Conservation (phyloP, 30 jellyfish, hydroid and myxozoan species). For the Sanderia malayensis region DNA sequence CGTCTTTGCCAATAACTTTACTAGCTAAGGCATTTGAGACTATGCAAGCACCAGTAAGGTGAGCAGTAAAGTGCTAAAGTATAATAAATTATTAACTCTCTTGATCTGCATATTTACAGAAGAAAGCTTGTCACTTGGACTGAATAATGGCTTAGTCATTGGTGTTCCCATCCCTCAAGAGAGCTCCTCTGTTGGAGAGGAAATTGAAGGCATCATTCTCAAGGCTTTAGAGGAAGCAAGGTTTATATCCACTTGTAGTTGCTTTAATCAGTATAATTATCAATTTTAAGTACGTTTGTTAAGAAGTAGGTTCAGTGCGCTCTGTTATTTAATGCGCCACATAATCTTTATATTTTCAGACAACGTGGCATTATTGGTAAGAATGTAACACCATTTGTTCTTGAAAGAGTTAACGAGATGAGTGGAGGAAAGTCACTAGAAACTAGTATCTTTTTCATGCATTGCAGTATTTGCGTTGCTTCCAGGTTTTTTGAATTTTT, state of each 20-base stretch:
- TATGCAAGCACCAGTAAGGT: too few relatives aligned
- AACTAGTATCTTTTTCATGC: slow-evolving; percentile 87
- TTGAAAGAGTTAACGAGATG: slow-evolving; percentile 53
- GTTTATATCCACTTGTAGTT: slow-evolving; percentile 5
- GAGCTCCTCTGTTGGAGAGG: slow-evolving; percentile 41
- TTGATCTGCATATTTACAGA: slow-evolving; percentile 38
- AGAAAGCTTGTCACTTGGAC: slow-evolving; percentile 34
- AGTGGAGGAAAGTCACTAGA: slow-evolving; percentile 71
- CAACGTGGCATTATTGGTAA: slow-evolving; percentile 51
- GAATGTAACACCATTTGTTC: slow-evolving; percentile 79
- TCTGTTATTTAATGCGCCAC: neutral
- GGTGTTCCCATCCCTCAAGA: slow-evolving; percentile 94
- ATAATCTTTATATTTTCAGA: slow-evolving; percentile 16
- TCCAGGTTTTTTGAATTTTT: too few relatives aligned
- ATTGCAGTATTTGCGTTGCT: too few relatives aligned
- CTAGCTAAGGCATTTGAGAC: too few relatives aligned
- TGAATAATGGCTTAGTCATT: slow-evolving; percentile 74
- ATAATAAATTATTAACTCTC: too few relatives aligned
- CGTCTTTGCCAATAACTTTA: too few relatives aligned
- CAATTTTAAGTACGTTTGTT: neutral
- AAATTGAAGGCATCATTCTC: slow-evolving; percentile 64
- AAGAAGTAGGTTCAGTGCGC: neutral
- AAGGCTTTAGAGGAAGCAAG: slow-evolving; percentile 68
- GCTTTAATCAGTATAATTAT: neutral
- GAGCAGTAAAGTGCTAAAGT: too few relatives aligned